A percentile compares a stretch with the other conserved stretches of the same genome.
Conservation (phyloP, 2,113 vertebrate species). For the Chionodraco myersi region DNA sequence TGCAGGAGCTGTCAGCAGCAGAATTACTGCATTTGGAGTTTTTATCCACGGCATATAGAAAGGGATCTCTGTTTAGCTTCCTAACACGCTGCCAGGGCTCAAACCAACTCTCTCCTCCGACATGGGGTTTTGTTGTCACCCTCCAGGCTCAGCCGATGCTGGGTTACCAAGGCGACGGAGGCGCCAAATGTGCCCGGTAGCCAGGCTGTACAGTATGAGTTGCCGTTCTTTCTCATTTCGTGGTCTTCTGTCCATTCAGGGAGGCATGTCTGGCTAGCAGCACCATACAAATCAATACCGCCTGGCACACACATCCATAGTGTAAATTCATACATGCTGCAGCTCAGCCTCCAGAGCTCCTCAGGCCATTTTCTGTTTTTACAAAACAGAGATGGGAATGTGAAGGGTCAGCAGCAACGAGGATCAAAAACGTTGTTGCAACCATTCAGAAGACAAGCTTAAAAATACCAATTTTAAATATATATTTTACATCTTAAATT, state of each 20-base stretch:
- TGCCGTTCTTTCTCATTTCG: slow-evolving; percentile 56
- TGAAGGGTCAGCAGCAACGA: slow-evolving; percentile 45
- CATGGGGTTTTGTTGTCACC: slow-evolving; percentile 53
- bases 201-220: slow-evolving; percentile 48
- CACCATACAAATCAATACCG: slow-evolving; percentile 59
- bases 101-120: slow-evolving; percentile 47
- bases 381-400: slow-evolving; percentile 37
- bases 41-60: slow-evolving; percentile 37
- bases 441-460: slow-evolving; percentile 19
- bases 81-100: slow-evolving; percentile 47
- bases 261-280: slow-evolving; percentile 39
- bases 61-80: slow-evolving; percentile 56
- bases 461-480: neutral
- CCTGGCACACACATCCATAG: slow-evolving; percentile 41
- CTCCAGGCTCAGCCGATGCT: slow-evolving; percentile 63
- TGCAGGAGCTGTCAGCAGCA: slow-evolving; percentile 50
- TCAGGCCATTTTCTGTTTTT: slow-evolving; percentile 32
- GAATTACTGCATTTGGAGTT: slow-evolving; percentile 41
- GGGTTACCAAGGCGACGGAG: slow-evolving; percentile 75
- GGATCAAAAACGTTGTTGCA: slow-evolving; percentile 22
- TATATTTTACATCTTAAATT: neutral
- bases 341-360: slow-evolving; percentile 40
- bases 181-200: slow-evolving; percentile 52
- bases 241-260: slow-evolving; percentile 58
- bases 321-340: slow-evolving; percentile 34